Conservation (phyloP, 1,140 invertebrate species). For the Caenorhabditis briggsae region DNA sequence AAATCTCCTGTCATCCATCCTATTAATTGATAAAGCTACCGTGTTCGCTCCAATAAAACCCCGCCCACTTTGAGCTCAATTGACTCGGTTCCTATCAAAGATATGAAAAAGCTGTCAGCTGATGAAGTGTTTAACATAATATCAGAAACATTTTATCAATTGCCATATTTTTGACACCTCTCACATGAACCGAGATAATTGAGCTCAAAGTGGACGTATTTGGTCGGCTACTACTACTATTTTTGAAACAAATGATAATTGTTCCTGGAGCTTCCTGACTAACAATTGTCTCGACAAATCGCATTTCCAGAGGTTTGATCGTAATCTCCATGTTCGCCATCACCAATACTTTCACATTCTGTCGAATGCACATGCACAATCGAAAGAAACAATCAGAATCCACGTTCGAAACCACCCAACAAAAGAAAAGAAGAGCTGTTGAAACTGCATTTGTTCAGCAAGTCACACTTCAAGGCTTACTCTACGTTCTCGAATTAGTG, state of each 20-base stretch:
- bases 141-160: too few relatives aligned
- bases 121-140: background rate
- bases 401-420: constrained; percentile 46
- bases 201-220: too few relatives aligned
- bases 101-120: too few relatives aligned
- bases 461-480: constrained; percentile 49
- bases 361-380: constrained; percentile 55
- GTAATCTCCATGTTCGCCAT: constrained; percentile 56
- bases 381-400: constrained; percentile 45
- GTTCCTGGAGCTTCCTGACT: too few relatives aligned
- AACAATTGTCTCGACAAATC: background rate
- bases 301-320: constrained; percentile 15
- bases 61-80: too few relatives aligned
- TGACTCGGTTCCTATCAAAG: background rate
- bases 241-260: too few relatives aligned
- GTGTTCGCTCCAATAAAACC: too few relatives aligned
- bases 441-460: constrained; percentile 56
- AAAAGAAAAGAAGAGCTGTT: constrained; percentile 43
- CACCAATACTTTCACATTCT: constrained; percentile 53
- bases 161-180: too few relatives aligned
- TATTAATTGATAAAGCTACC: too few relatives aligned
- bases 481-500: constrained; percentile 46
- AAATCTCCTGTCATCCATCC: too few relatives aligned
- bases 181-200: too few relatives aligned
- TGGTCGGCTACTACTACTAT: too few relatives aligned